Evolutionary conservation across 2,797 vertebrate species (phyloP).

Genomic region (Manis crassicaudata): DNA sequence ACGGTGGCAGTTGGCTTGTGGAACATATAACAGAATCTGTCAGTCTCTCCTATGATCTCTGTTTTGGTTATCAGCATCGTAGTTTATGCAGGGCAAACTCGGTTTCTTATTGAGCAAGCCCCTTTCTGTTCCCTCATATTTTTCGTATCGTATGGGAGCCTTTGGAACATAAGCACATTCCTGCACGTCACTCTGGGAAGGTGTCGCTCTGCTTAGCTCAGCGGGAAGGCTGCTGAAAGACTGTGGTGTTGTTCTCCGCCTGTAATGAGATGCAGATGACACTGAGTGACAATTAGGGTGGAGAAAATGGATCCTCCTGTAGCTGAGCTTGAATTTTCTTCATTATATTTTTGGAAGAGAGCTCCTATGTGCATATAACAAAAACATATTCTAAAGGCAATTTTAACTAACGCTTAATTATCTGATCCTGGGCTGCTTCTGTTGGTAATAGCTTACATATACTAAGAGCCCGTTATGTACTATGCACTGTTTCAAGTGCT

Average conservation of each 20-base stretch:
- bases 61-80: neutral
- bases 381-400: neutral
- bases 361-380: neutral
- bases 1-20: neutral
- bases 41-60: neutral
- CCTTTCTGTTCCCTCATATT: neutral
- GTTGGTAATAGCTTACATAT: neutral
- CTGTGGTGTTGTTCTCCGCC: neutral
- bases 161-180: neutral
- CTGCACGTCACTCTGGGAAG: neutral
- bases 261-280: neutral
- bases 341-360: constrained; percentile 24
- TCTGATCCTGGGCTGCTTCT: neutral
- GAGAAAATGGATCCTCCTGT: neutral
- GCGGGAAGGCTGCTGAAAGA: neutral
- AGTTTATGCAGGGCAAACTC: neutral
- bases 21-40: neutral
- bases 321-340: neutral
- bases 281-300: neutral
- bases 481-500: neutral
- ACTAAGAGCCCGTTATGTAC: neutral
- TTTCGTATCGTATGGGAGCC: neutral
- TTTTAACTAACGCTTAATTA: constrained; percentile 14
- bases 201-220: neutral
- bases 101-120: neutral